A percentile compares a stretch with the other conserved stretches of the same genome.
Evolutionary conservation across 2,888 invertebrate species (phyloP).

Genomic region (Microplitis deprimator): DNA sequence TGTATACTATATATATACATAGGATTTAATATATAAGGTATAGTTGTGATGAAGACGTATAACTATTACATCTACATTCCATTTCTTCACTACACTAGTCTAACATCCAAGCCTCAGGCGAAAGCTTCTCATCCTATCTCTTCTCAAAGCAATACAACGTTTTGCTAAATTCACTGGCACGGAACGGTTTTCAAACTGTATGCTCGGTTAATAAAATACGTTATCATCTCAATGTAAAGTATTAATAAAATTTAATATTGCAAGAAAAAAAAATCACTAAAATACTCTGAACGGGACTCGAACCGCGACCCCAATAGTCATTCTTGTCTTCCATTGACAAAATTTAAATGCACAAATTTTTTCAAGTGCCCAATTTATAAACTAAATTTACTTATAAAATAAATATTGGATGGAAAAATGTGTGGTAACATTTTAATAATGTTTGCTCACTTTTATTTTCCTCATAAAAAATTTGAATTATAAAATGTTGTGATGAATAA

Average conservation of each 20-base stretch:
- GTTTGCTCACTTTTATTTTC: not conserved
- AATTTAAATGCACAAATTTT: no score
- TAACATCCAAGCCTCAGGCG: not conserved
- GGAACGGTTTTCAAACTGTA: not conserved
- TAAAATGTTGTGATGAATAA: not conserved
- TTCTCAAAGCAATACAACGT: not conserved
- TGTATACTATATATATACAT: not conserved
- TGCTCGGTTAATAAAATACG: not conserved
- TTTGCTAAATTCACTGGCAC: not conserved
- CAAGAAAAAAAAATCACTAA: not conserved
- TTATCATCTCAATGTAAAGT: not conserved
- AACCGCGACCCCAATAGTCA: not conserved
- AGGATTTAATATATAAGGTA: not conserved
- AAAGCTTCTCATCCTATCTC: not conserved
- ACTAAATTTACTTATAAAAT: no score
- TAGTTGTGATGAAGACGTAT: not conserved
- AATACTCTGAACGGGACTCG: not conserved
- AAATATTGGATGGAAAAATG: not conserved
- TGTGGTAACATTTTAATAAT: not conserved
- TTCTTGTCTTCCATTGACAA: no score
- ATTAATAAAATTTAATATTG: not conserved
- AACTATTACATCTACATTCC: not conserved
- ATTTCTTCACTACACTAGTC: not conserved
- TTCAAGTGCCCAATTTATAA: no score
- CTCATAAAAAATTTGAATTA: not conserved